Percentiles rank a stretch among this genome's conserved stretches.
phyloP scores from a whole-genome alignment of 2,797 vertebrate species.

The Podargus strigoides region DNA sequence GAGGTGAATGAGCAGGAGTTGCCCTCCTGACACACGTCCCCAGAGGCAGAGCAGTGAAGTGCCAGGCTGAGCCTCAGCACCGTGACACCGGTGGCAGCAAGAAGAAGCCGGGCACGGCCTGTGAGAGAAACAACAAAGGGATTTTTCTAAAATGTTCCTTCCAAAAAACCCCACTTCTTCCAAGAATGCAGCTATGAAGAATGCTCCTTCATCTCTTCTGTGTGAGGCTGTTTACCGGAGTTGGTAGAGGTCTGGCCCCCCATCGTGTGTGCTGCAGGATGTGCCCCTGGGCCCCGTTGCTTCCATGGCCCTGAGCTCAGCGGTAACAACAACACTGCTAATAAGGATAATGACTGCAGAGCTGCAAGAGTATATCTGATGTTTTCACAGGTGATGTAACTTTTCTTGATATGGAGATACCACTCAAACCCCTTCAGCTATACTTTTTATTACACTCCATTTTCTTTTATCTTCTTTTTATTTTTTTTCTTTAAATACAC shows the following conservation, averaged over 20 bases:
- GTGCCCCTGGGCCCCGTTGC: neutral
- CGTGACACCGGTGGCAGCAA: fast-evolving
- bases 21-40: neutral
- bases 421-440: slow-evolving; percentile 34
- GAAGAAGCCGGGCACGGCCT: neutral
- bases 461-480: slow-evolving; percentile 16
- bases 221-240: neutral
- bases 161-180: neutral
- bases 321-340: neutral
- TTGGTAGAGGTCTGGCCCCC: neutral
- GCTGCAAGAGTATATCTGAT: neutral
- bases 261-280: neutral
- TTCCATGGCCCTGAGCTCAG: slow-evolving; percentile 40
- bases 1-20: neutral
- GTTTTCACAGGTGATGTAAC: slow-evolving; percentile 48
- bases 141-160: neutral
- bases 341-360: slow-evolving; percentile 29
- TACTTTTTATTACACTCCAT: slow-evolving; percentile 6
- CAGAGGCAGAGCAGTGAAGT: neutral
- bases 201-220: neutral
- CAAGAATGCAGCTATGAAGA: neutral
- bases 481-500: neutral
- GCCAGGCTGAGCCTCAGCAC: neutral
- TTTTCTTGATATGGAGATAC: slow-evolving; percentile 29
- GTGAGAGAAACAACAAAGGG: neutral